phyloP scores from a whole-genome alignment of 2,888 invertebrate species.

The Oscheius myriophilus region DNA sequence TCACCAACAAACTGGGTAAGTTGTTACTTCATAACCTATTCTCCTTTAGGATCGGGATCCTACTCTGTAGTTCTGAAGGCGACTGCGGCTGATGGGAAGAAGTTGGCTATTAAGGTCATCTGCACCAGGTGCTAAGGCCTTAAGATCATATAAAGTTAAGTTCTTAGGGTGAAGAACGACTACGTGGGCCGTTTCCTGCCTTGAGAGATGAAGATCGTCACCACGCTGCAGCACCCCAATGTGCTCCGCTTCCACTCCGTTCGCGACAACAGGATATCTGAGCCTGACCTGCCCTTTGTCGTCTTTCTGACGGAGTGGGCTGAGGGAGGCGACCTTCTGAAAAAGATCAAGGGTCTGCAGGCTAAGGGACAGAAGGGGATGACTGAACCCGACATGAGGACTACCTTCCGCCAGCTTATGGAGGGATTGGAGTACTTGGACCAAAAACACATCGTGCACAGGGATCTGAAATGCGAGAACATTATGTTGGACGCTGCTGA shows the following conservation, averaged over 20 bases:
- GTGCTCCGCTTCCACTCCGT: constrained; percentile 78
- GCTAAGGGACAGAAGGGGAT: constrained; percentile 72
- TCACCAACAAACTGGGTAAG: not conserved
- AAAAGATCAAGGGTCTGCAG: constrained; percentile 75
- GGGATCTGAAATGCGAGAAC: no score
- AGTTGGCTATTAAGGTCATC: constrained; percentile 9
- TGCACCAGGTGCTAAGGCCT: no score
- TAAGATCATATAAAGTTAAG: no score
- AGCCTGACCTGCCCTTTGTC: constrained; percentile 73
- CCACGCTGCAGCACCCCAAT: constrained; percentile 82
- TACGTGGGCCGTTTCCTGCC: no score
- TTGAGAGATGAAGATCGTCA: constrained; percentile 82
- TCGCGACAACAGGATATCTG: not conserved
- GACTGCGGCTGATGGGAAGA: not conserved
- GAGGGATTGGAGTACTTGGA: constrained; percentile 61
- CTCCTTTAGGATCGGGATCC: no score
- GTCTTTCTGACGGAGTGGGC: constrained; percentile 73
- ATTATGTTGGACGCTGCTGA: no score
- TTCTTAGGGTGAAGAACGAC: constrained; percentile 2
- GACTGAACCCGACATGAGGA: constrained; percentile 73
- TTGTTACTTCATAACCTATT: no score
- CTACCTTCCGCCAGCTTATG: constrained; percentile 72
- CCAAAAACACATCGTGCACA: no score
- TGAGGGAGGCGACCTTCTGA: constrained; percentile 77
- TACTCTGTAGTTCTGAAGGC: constrained; percentile 12